Base-by-base conservation (phyloP, 2,113 vertebrate species). In the Sylvia atricapilla region DNA sequence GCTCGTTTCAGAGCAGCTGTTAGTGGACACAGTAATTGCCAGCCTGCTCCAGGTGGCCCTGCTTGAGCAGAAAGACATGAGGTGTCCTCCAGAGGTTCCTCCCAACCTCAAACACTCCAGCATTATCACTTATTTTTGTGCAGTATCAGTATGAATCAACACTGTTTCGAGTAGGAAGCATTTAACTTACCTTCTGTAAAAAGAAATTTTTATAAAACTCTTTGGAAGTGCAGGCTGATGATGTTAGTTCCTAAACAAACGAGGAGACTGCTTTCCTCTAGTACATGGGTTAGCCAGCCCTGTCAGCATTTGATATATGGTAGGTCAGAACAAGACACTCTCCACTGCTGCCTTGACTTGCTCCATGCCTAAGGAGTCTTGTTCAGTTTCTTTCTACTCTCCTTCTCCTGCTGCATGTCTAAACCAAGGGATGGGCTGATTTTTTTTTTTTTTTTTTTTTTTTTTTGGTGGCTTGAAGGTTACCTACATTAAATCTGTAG, bases 401-500 rank as follows among this genome's bases (percentile, higher is more conserved):
- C 12, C 67, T 78, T 44, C n/a, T 84, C 14, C n/a, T 73, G 44
- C 20, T 80, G 30, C 27, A n/a, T 1, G 5, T 68, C 47, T 84
- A 72, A 83, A 94, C 18, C 74, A 76, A 67, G 13, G 19, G 19
- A 84, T 59, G 15, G 25, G 11, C 41, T 66, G 30, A 16, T 46
- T 76, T 69, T 89, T 84, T 24, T 49, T 41, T 41, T 41, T 41
- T 13, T 41, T 41, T n/a, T n/a, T n/a, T n/a, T n/a, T 41, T 41
- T 41, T 13, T 41, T 41, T 49, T 12, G 10, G 76, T 63, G 64
- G 60, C 41, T 91, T 96, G 70, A 95, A 97, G 58, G 92, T 97
- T 64, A 95, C 95, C 49, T 96, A 85, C 66, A 72, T 90, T 69
- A 96, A 93, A 91, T 52, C 88, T 95, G 77, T 89, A 94, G 72